These are phyloP conservation scores for Lanistes nyassanus DNA, from an alignment of 1,140 invertebrate genomes.

Conservation along the genomic window DNA sequence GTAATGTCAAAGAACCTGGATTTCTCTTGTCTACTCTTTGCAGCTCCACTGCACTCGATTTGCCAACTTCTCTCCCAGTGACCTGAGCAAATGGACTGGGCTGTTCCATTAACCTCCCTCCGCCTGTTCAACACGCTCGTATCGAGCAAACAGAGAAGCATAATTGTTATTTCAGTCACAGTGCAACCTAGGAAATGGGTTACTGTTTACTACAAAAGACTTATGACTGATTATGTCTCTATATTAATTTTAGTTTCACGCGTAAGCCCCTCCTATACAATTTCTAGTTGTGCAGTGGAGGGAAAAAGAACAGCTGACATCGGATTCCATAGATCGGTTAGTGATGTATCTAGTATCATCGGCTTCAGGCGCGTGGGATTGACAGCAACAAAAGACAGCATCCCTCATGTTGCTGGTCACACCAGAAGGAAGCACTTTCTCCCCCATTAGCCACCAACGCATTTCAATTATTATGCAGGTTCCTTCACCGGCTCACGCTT, in stretches of 20 bases:
- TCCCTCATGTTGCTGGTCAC: too few relatives aligned
- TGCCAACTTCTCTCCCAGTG: slow-evolving; percentile 26
- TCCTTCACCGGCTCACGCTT: too few relatives aligned
- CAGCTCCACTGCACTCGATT: slow-evolving; percentile 25
- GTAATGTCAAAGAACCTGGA: neutral
- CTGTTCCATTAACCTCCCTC: slow-evolving; percentile 25
- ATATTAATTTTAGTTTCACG: neutral
- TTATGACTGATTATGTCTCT: neutral
- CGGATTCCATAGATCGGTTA: slow-evolving; percentile 27
- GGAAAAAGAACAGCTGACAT: slow-evolving; percentile 21
- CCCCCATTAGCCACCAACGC: too few relatives aligned
- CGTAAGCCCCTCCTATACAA: neutral
- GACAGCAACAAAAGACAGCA: slow-evolving; percentile 4
- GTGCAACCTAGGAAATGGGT: neutral
- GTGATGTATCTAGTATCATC: slow-evolving; percentile 26
- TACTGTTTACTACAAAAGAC: neutral
- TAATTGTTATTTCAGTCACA: neutral
- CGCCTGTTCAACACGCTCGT: neutral
- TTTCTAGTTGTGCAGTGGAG: neutral
- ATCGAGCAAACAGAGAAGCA: neutral
- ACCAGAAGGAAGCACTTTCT: too few relatives aligned
- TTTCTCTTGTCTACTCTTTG: slow-evolving; percentile 23
- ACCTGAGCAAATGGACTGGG: slow-evolving; percentile 30
- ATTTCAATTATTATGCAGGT: too few relatives aligned
- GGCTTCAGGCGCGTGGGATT: slow-evolving; percentile 3